These are phyloP conservation scores for Dorcus parallelipipedus DNA, from an alignment of 2,888 invertebrate genomes.

Conservation along the genomic window DNA sequence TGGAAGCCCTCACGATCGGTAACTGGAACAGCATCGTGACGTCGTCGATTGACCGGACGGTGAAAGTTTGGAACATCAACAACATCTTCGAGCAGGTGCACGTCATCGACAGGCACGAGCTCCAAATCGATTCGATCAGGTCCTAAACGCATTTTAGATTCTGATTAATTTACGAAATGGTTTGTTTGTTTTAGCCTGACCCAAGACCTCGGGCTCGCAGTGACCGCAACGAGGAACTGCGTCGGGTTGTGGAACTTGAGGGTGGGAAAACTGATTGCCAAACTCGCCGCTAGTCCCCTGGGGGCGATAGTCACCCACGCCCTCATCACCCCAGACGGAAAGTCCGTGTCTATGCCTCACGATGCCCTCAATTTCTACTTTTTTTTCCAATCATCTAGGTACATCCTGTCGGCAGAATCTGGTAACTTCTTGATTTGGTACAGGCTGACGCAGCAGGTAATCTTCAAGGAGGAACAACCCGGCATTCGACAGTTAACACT, in stretches of 20 bases:
- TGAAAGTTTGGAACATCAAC: constrained; percentile 99
- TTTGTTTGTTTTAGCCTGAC: constrained; percentile 58
- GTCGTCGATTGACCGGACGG: constrained; percentile 94
- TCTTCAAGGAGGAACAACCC: constrained; percentile 80
- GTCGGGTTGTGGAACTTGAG: constrained; percentile 93
- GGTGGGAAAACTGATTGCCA: constrained; percentile 78
- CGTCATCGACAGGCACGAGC: constrained; percentile 90
- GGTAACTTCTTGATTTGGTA: constrained; percentile 91
- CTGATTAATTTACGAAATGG: background rate
- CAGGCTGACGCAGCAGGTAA: constrained; percentile 66
- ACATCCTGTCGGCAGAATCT: constrained; percentile 88
- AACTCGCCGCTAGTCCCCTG: constrained; percentile 85
- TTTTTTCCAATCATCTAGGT: constrained; percentile 43
- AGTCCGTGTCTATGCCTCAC: constrained; percentile 43
- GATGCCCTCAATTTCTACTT: constrained; percentile 4
- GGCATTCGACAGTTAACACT: constrained; percentile 73
- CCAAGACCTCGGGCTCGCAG: constrained; percentile 75
- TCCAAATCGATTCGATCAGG: constrained; percentile 91
- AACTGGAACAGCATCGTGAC: constrained; percentile 94
- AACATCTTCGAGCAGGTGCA: constrained; percentile 98
- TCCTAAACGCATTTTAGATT: constrained; percentile 34
- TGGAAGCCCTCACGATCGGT: constrained; percentile 82
- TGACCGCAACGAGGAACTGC: constrained; percentile 90
- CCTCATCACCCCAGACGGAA: constrained; percentile 79
- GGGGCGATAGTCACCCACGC: constrained; percentile 95